Base-by-base conservation (phyloP, 2,113 vertebrate genomes). In the Odontesthes bonariensis region DNA sequence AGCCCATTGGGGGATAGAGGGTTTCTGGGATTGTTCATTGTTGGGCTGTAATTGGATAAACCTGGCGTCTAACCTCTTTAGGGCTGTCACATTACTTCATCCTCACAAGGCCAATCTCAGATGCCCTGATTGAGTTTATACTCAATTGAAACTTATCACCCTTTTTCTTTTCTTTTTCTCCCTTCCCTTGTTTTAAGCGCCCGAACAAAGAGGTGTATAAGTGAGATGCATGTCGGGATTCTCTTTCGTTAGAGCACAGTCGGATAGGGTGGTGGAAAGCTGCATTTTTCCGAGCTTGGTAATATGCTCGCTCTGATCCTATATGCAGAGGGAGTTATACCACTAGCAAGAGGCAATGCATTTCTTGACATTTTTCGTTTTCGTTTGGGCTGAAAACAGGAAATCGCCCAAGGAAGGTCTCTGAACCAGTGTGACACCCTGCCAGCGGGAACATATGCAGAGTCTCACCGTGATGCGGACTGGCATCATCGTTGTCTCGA, bases 41-140 rank as follows among this genome's bases (percentile, higher is more conserved):
- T 88, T 16, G 70, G 70, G 84, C 92, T 77, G 82, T 90, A 93
- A 93, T 93, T 90, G 86, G 84, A 92, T 92, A 74, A 93, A 90
- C 70, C 76, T 84, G 81, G n/a, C 78, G 22, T 77, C 88, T 91
- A 92, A 92, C 91, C 85, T 86, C 79, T 88, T 92, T 92, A 93
- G 82, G 83, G 74, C 92, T 88, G 92, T 91, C 92, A 91, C 90
- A 91, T 93, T 77, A 81, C 81, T 77, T 90, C 86, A 85, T 83
- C 81, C 90, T 91, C 89, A 73, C 11, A 82, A 89, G 88, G 69
- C 69, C 85, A 87, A 91, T 92, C 85, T 81, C 77, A 55, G 53
- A 75, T 47, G 72, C 75, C 57, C 86, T 90, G 86, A 91, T 91
- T 89, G 79, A 88, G 88, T 92, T 92, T 90, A 59, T 31, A 67